phyloP scores from a whole-genome alignment of 2,888 invertebrate genomes.

The Chymomyza fuscimana region DNA sequence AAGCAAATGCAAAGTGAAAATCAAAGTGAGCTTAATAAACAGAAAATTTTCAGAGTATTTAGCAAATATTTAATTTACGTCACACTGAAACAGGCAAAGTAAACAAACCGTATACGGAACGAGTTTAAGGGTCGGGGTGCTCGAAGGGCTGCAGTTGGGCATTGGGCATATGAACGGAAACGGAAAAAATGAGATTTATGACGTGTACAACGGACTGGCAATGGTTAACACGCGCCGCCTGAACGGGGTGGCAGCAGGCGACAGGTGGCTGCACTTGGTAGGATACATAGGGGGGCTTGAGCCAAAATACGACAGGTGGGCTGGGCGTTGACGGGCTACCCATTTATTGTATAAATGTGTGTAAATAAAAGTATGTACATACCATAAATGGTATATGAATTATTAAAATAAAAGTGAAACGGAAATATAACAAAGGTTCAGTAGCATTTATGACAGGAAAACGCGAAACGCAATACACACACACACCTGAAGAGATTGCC shows the following conservation, averaged over 20 bases:
- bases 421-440: slow-evolving; percentile 73
- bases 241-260: not conserved
- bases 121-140: not conserved
- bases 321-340: not conserved
- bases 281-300: not conserved
- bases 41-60: slow-evolving; percentile 23
- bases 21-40: slow-evolving; percentile 11
- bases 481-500: slow-evolving; percentile 55
- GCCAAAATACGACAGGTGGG: not conserved
- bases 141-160: slow-evolving; percentile 22
- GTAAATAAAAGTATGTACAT: slow-evolving; percentile 57
- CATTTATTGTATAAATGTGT: slow-evolving; percentile 20
- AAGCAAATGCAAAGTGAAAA: slow-evolving; percentile 1
- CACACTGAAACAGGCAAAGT: slow-evolving; percentile 13
- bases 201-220: slow-evolving; percentile 52
- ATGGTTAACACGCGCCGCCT: slow-evolving; percentile 10
- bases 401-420: slow-evolving; percentile 74
- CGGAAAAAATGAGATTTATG: slow-evolving; percentile 75
- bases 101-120: not conserved
- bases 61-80: slow-evolving; percentile 48
- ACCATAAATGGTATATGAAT: slow-evolving; percentile 71
- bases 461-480: slow-evolving; percentile 56
- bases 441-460: slow-evolving; percentile 73
- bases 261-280: not conserved
- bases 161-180: slow-evolving; percentile 58